Evolutionary conservation across 2,888 invertebrate species (phyloP), one percentile per base, ranked within the genome.

Genomic region (Tinea pellionella): DNA sequence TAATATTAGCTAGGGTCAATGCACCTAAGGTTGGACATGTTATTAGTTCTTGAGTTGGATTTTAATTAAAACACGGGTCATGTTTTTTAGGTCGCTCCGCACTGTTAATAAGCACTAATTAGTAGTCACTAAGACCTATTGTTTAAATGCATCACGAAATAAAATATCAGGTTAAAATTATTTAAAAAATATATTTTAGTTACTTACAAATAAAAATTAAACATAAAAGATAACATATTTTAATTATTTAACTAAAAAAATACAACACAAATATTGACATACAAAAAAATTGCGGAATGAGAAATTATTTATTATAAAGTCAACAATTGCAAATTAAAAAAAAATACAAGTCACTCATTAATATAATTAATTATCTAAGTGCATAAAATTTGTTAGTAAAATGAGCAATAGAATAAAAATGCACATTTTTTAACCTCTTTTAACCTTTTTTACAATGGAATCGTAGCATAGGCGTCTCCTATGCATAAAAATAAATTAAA

Each of bases 381-480:
- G 47, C 16, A 47, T 47, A 47, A 9, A 47, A 47, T 47, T 47
- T 47, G 47, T 47, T n/a, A 47, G 47, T 47, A 41, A 41, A 41
- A 41, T 41, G 12, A 12, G 13, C 15, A 16, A 47, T 6, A 47
- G 47, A 47, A 47, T 47, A 47, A 47, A 37, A 47, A 47, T 47
- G 47, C 47, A 47, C 47, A 37, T 47, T 16, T 47, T 16, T 47
- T 47, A 47, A 47, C 47, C 47, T 47, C 8, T 37, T 37, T n/a
- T 12, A 42, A 47, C 8, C 47, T 15, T 13, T 41, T 16, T 47
- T 15, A 47, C 16, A 47, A 41, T 15, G 37, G 37, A 37, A 37
- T n/a, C 8, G 47, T 47, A 47, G 47, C 47, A 15, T 47, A 47
- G 16, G 9, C 8, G 9, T 15, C 13, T 16, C 47, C 47, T 47